These are phyloP conservation scores for Eubasilissa splendida DNA, from an alignment of 2,888 invertebrate genomes.

Conservation along the genomic window DNA sequence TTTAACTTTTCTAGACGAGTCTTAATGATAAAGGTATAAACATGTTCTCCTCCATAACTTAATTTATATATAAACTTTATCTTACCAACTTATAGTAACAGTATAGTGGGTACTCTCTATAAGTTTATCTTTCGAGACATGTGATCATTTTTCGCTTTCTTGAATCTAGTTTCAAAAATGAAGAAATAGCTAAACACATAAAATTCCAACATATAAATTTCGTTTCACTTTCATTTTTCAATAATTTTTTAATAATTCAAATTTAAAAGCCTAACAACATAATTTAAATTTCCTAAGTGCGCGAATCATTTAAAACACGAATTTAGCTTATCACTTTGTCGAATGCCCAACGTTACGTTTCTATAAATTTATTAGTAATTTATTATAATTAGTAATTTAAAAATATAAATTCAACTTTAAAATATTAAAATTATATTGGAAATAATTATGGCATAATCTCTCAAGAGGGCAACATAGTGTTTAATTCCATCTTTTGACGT, in stretches of 20 bases:
- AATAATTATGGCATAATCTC: slow-evolving; percentile 50
- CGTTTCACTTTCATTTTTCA: not conserved
- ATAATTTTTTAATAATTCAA: not conserved
- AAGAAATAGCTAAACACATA: not conserved
- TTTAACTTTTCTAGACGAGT: not conserved
- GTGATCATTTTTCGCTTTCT: not conserved
- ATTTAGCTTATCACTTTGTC: slow-evolving; percentile 44
- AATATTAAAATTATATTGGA: slow-evolving; percentile 36
- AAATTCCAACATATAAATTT: slow-evolving; percentile 4
- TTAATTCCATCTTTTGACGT: slow-evolving; percentile 44
- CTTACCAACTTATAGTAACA: not conserved
- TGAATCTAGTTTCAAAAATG: not conserved
- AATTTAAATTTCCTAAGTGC: slow-evolving; percentile 15
- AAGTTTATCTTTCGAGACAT: not conserved
- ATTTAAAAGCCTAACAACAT: not conserved
- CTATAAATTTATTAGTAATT: slow-evolving; percentile 45
- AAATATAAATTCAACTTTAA: slow-evolving; percentile 43
- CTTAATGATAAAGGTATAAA: slow-evolving; percentile 23
- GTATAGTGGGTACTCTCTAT: not conserved
- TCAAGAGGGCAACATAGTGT: slow-evolving; percentile 37
- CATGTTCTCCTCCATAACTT: slow-evolving; percentile 15
- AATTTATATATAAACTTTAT: slow-evolving; percentile 9
- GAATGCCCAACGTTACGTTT: slow-evolving; percentile 56
- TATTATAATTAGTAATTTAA: slow-evolving; percentile 27
- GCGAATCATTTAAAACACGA: slow-evolving; percentile 7